Conservation (phyloP, 2,888 invertebrate genomes). For the Melinopterus prodromus region DNA sequence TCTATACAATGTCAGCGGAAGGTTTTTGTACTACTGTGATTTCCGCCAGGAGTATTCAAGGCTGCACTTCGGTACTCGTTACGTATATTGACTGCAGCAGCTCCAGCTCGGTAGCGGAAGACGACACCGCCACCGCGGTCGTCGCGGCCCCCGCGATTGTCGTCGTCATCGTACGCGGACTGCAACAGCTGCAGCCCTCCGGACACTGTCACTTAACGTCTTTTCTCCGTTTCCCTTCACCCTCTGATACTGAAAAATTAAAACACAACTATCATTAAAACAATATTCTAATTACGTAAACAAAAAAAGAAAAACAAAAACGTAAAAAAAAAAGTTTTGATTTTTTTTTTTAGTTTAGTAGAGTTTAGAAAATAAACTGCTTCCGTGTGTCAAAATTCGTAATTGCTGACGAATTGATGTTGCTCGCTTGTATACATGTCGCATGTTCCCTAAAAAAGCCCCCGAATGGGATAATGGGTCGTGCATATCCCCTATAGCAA, state of each 20-base stretch:
- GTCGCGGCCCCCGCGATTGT: neutral
- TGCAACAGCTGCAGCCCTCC: conserved; percentile 53
- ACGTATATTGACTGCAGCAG: conserved; percentile 50
- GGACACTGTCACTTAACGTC: conserved; percentile 62
- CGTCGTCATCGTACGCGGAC: conserved; percentile 39
- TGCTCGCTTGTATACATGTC: too few species aligned
- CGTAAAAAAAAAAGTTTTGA: too few species aligned
- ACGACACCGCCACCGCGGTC: conserved; percentile 30
- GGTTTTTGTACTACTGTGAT: conserved; percentile 43
- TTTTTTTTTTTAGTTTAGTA: too few species aligned
- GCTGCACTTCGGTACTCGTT: conserved; percentile 50
- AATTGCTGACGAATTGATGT: too few species aligned
- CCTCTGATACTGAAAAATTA: conserved; percentile 55
- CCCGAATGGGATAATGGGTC: too few species aligned
- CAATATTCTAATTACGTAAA: neutral
- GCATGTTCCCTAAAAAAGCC: too few species aligned
- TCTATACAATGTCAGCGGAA: conserved; percentile 56
- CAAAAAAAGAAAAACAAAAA: neutral
- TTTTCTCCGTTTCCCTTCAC: conserved; percentile 60
- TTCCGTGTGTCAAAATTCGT: too few species aligned
- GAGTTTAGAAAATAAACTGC: too few species aligned
- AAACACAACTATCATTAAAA: conserved; percentile 7
- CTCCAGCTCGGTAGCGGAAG: conserved; percentile 46
- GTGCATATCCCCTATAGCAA: too few species aligned
- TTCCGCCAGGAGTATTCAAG: conserved; percentile 48